Percentiles rank a stretch among this genome's conserved stretches.
phyloP scores from a whole-genome alignment of 2,888 invertebrate species.

The Argynnis bischoffii region DNA sequence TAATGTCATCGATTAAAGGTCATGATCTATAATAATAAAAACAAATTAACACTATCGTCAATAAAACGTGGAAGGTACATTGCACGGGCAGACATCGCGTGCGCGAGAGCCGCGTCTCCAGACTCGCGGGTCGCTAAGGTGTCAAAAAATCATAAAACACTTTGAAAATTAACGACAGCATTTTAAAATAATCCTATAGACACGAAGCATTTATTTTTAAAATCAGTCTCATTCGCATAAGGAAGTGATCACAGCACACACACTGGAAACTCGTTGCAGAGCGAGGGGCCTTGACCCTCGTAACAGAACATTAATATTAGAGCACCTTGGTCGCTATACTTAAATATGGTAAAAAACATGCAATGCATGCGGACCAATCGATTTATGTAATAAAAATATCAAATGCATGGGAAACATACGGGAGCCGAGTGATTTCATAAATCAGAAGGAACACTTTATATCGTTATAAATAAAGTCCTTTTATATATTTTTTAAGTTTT shows the following conservation, averaged over 20 bases:
- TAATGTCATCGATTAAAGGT: slow-evolving; percentile 75
- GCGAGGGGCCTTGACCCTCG: slow-evolving; percentile 72
- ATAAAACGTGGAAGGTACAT: slow-evolving; percentile 64
- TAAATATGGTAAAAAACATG: slow-evolving; percentile 65
- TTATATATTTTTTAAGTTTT: slow-evolving; percentile 48
- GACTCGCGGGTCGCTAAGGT: slow-evolving; percentile 2
- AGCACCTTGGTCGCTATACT: slow-evolving; percentile 77
- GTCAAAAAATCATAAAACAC: slow-evolving; percentile 39
- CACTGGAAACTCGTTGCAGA: slow-evolving; percentile 80
- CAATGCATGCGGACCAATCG: slow-evolving; percentile 54
- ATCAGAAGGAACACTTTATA: slow-evolving; percentile 56
- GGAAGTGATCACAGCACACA: slow-evolving; percentile 81
- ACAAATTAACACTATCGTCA: slow-evolving; percentile 59
- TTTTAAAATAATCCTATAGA: slow-evolving; percentile 64
- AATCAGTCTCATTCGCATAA: slow-evolving; percentile 83
- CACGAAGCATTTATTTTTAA: slow-evolving; percentile 75
- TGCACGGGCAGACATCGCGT: slow-evolving; percentile 47
- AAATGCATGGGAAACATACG: slow-evolving; percentile 57
- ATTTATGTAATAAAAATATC: slow-evolving; percentile 62
- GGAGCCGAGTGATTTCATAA: slow-evolving; percentile 51
- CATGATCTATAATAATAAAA: slow-evolving; percentile 66
- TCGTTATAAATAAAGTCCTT: slow-evolving; percentile 53
- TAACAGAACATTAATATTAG: slow-evolving; percentile 73
- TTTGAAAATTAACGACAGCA: slow-evolving; percentile 54
- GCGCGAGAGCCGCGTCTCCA: background rate